Evolutionary conservation across 2,888 invertebrate genomes (phyloP), one percentile per base, ranked within the genome.

Genomic region (Drosophila nigricruria): DNA sequence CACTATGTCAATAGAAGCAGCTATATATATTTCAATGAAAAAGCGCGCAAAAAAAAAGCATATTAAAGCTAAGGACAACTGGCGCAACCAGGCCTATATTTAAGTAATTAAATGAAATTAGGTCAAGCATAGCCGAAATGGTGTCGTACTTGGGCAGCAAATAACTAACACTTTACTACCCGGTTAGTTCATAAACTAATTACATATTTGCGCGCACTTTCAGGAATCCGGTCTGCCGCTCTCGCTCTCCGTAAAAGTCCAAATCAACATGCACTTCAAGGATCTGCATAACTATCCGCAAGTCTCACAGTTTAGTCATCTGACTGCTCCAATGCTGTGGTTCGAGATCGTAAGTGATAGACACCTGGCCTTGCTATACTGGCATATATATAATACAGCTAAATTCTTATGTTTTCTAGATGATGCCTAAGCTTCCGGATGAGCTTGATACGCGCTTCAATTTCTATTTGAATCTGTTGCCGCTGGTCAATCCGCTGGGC

Each of bases 291-390:
- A 92, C 6, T 96, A 97, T 83, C 94, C 94, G 1, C 94, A 96
- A 82, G 94, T 95, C 0, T 94, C 94, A 2, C 94, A 93, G 62
- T 97, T 97, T 90, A 94, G 95, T 58, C 94, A 97, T 79, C 93
- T 96, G 91, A 95, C 96, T 14, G 93, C 97, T 5, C 98, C 98
- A 0, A 93, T 97, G 90, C 93, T 97, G 5, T 98, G 97, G 97
- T 97, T 97, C 78, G 97, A 97, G 94, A 97, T 97, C 91, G 97
- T 97, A 94, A 96, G 97, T 95, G 89, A 6, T 12, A n/a, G n/a
- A 14, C 3, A 6, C n/a, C 2, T 12, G 6, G 3, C 18, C 30
- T 6, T 30, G 5, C 30, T 6, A 50, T 32, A 53, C 40, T 4
- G 14, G 30, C 10, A 12, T 36, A 25, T 43, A 32, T 25, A 43